Evolutionary conservation across 1,140 invertebrate genomes (phyloP).

Genomic region (Eriosoma lanigerum): DNA sequence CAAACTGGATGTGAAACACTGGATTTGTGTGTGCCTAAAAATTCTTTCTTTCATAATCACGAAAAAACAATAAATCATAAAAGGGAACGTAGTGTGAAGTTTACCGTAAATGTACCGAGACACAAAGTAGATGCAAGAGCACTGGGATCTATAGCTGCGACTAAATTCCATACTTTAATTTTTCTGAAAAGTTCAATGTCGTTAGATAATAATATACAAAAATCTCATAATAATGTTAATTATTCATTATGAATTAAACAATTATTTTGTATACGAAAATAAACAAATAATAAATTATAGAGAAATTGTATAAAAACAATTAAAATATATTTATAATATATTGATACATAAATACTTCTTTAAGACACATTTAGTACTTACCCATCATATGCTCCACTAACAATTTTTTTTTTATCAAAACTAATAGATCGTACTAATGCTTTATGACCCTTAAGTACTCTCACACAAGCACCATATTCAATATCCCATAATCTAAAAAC

Average conservation of each 20-base stretch:
- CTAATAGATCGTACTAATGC: slow-evolving; percentile 95
- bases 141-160: slow-evolving; percentile 93
- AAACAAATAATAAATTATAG: no score
- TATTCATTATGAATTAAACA: no score
- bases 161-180: slow-evolving; percentile 99
- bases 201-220: no score
- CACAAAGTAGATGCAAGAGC: slow-evolving; percentile 89
- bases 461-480: slow-evolving; percentile 94
- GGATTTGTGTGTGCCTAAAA: slow-evolving; percentile 95
- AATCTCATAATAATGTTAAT: no score
- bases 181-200: slow-evolving; percentile 65
- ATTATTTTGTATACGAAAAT: no score
- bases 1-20: slow-evolving; percentile 98
- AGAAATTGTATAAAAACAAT: no score
- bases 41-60: slow-evolving; percentile 50
- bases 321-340: no score
- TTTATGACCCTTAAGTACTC: slow-evolving; percentile 98
- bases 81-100: slow-evolving; percentile 55
- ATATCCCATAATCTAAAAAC: slow-evolving; percentile 94
- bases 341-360: no score
- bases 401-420: slow-evolving; percentile 97
- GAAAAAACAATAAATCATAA: slow-evolving; percentile 49
- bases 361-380: slow-evolving; percentile 59
- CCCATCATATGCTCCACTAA: slow-evolving; percentile 99
- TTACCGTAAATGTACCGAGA: slow-evolving; percentile 92